Base-by-base conservation (phyloP, 2,113 vertebrate genomes). In the Ptychochromis oligacanthus region DNA sequence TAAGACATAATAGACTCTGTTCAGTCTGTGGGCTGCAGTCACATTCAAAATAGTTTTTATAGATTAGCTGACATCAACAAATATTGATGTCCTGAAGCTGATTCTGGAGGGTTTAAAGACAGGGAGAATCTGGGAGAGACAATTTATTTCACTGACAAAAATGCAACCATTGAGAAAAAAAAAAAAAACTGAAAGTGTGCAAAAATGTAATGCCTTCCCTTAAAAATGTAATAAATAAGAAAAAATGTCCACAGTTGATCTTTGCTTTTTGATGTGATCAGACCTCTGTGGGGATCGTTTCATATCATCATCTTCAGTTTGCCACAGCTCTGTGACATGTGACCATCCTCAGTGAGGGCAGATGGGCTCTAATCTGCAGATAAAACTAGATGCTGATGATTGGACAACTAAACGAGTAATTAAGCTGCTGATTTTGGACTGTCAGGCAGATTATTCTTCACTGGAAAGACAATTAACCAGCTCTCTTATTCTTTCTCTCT, bases 291-390 rank as follows among this genome's bases (percentile, higher is more conserved):
- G 1, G 31, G n/a, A 60, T 24, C 18, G 11, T 5, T 28, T 8
- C 7, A 34, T 38, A 26, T 10, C 26, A 28, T 59, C 28, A 7
- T 56, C 17, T 24, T 54, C 40, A 26, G 31, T 0, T 38, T 0
- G 7, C 52, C 20, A 36, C 13, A 36, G 55, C 70, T 36, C 64
- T 64, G 55, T 20, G 61, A 31, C 82, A 14, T n/a, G 74, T 8
- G 79, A 34, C 38, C 11, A 7, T 17, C 72, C 82, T 74, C 24
- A 0, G 20, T 22, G 62, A 31, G 36, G 36, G 26, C 86, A 88
- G 89, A 88, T 85, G 89, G 83, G 28, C 64, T 84, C 57, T 79
- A 81, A 90, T 76, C 85, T 86, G 81, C 83, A 67, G 86, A 61
- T 80, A 4, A 60, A 81, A 77, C 22, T 58, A 17, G 40, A 79